These are phyloP conservation scores for Percopsis transmontana DNA, from an alignment of 2,113 vertebrate species.

Conservation along the genomic window DNA sequence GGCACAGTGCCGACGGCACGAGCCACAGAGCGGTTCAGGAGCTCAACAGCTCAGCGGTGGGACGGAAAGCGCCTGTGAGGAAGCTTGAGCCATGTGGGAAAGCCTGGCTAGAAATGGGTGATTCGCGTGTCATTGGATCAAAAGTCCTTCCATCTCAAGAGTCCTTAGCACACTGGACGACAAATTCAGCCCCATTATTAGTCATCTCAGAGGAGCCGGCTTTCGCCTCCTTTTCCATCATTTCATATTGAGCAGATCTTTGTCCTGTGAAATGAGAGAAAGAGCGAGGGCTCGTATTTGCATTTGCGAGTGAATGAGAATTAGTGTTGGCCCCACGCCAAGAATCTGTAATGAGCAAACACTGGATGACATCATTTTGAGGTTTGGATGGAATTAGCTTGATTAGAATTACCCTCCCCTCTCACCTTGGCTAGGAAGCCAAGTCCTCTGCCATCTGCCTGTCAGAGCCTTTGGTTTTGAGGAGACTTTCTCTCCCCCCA, in stretches of 20 bases:
- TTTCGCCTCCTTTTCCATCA: constrained; percentile 8
- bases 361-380: constrained; percentile 71
- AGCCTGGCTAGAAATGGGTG: constrained; percentile 22
- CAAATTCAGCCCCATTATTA: constrained; percentile 59
- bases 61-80: constrained; percentile 50
- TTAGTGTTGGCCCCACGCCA: constrained; percentile 64
- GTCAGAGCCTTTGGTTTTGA: constrained; percentile 41
- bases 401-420: constrained; percentile 72
- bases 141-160: constrained; percentile 37
- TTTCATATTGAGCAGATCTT: constrained; percentile 32
- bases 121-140: constrained; percentile 54
- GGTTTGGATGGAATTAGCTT: constrained; percentile 72
- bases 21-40: constrained; percentile 56
- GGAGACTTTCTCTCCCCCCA: constrained; percentile 9
- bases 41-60: constrained; percentile 58
- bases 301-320: constrained; percentile 60
- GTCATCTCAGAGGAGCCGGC: constrained; percentile 41
- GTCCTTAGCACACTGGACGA: constrained; percentile 40
- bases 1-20: constrained; percentile 34
- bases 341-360: constrained; percentile 72
- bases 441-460: constrained; percentile 44
- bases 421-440: constrained; percentile 63
- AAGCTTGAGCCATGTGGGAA: constrained; percentile 62
- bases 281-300: constrained; percentile 51
- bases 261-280: constrained; percentile 22